Base-by-base conservation (phyloP, 2,888 invertebrate species). In the Exephanes ischioxanthus region DNA sequence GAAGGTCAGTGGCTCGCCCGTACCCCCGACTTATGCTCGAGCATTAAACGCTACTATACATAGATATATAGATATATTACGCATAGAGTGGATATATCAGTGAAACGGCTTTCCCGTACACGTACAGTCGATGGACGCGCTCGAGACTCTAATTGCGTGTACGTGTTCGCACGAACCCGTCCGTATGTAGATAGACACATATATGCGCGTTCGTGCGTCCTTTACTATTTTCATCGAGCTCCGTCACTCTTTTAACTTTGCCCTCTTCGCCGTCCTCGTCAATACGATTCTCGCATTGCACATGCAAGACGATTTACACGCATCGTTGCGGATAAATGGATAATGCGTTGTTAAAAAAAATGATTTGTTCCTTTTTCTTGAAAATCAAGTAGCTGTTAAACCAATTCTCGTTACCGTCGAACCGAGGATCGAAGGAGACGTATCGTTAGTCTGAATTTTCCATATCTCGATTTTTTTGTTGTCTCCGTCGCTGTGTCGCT, bases 1-100 rank as follows among this genome's bases (percentile, higher is more conserved):
- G 85, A 80, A 88, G 84, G 87, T 88, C 87, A 88, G 88, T 88
- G 84, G 87, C 88, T 88, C 81, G 86, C 58, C 70, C 76, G 80
- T 83, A 85, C 79, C 66, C 68, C 48, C 70, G 66, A 72, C 80
- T 73, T 75, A 68, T 55, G 58, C 81, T 61, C 68, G 80, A 80
- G 73, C 80, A 71, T 80, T 80, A 80, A 80, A 80, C 71, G 68
- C 71, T 63, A 30, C 73, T 73, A 80, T 80, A 73, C 53, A 73
- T 55, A 73, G 26, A 55, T 66, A 72, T 72, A 73, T 55, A 45
- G 58, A 26, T 26, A 45, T 73, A 67, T 67, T 16, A 45, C 37
- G 19, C 22, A 9, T 55, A 19, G 16, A 58, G 63, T 72, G 9
- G 53, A 55, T 80, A 66, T 67, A 80, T 73, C 41, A 73, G 73